Evolutionary conservation across 2,113 vertebrate species (phyloP).

Genomic region (Channa argus): DNA sequence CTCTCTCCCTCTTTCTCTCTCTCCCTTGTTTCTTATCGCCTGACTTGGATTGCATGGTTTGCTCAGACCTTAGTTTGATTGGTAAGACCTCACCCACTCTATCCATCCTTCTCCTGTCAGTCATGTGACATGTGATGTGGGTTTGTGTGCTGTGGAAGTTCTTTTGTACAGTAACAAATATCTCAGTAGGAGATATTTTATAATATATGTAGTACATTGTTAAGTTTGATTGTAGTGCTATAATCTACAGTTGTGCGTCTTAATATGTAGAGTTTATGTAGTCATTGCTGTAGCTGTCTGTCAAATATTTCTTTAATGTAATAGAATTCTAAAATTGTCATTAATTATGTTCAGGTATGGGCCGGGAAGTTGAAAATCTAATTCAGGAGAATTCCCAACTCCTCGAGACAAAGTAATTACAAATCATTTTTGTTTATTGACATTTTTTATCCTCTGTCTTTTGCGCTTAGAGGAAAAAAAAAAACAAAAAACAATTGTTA

Average conservation of each 20-base stretch:
- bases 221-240: slow-evolving; percentile 10
- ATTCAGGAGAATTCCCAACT: slow-evolving; percentile 97
- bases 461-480: background rate
- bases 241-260: slow-evolving; percentile 17
- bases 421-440: background rate
- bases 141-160: slow-evolving; percentile 43
- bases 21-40: slow-evolving; percentile 69
- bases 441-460: background rate
- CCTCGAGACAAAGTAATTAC: slow-evolving; percentile 96
- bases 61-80: slow-evolving; percentile 98
- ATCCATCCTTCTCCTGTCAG: slow-evolving; percentile 69
- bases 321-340: background rate
- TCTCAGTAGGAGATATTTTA: slow-evolving; percentile 48
- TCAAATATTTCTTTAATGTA: background rate
- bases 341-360: slow-evolving; percentile 89
- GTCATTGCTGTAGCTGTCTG: slow-evolving; percentile 15
- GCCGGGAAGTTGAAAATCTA: slow-evolving; percentile 97
- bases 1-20: slow-evolving; percentile 46
- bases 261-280: slow-evolving; percentile 45
- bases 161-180: slow-evolving; percentile 34
- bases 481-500: background rate
- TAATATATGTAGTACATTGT: slow-evolving; percentile 19
- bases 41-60: slow-evolving; percentile 96
- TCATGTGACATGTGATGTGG: slow-evolving; percentile 61
- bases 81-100: slow-evolving; percentile 91